Conservation (phyloP, 2,888 invertebrate genomes). For the Monochamus alternatus region DNA sequence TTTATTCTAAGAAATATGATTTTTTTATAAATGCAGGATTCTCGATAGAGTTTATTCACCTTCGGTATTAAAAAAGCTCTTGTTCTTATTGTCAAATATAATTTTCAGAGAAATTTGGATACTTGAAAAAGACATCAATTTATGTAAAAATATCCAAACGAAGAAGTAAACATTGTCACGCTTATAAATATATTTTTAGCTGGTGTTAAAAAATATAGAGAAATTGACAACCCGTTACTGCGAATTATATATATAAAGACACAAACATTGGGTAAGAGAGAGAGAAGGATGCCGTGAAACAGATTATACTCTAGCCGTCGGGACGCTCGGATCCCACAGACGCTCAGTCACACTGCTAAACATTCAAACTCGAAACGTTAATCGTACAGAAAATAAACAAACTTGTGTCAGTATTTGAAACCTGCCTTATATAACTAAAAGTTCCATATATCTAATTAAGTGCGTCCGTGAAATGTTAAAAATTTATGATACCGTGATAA, state of each 20-base stretch:
- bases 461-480: slow-evolving; percentile 1
- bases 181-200: neutral
- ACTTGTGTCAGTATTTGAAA: neutral
- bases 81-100: too few species aligned
- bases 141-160: slow-evolving; percentile 1
- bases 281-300: slow-evolving; percentile 22
- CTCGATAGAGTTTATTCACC: too few species aligned
- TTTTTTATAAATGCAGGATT: too few species aligned
- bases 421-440: neutral
- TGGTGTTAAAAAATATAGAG: slow-evolving; percentile 6
- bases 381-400: slow-evolving; percentile 32
- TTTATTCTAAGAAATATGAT: too few species aligned
- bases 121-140: too few species aligned
- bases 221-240: slow-evolving; percentile 22
- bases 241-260: slow-evolving; percentile 24
- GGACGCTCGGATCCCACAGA: slow-evolving; percentile 19
- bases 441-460: neutral
- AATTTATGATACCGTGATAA: neutral
- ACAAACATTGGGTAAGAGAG: slow-evolving; percentile 14
- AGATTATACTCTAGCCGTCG: slow-evolving; percentile 17
- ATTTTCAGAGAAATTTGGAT: too few species aligned
- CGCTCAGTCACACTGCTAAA: slow-evolving; percentile 27
- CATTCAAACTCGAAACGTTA: slow-evolving; percentile 25
- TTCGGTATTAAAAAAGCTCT: too few species aligned
- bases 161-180: neutral